These are phyloP conservation scores for Cyanoliseus patagonus DNA, from an alignment of 2,113 vertebrate species.

Conservation along the genomic window DNA sequence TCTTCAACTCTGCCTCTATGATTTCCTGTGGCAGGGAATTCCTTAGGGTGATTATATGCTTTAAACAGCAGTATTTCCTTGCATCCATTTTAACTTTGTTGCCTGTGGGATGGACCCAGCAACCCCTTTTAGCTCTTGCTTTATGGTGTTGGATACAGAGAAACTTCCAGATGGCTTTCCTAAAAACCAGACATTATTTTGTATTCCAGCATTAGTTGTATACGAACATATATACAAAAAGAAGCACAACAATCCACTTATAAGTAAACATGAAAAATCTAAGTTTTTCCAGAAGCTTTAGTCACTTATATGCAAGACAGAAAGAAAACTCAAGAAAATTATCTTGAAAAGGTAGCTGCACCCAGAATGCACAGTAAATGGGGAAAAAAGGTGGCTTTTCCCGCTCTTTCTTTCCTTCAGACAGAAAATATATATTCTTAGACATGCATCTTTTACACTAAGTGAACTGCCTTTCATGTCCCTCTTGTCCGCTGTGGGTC, in stretches of 20 bases:
- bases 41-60: constrained; percentile 50
- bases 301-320: neutral
- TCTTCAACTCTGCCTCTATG: constrained; percentile 13
- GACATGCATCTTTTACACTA: neutral
- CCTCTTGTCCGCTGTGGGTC: neutral
- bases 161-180: neutral
- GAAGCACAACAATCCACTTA: neutral
- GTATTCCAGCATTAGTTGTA: constrained; percentile 8
- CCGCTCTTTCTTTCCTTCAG: neutral
- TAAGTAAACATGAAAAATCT: constrained; percentile 15
- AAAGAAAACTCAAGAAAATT: neutral
- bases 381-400: neutral
- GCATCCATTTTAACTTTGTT: constrained; percentile 47
- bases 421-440: neutral
- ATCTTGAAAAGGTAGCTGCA: neutral
- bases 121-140: neutral
- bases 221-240: neutral
- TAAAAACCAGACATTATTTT: constrained; percentile 32
- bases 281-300: constrained; percentile 41
- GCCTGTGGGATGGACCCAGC: neutral
- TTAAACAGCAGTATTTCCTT: constrained; percentile 56
- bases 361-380: neutral
- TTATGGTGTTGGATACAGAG: neutral
- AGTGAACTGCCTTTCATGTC: neutral
- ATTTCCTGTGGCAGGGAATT: constrained; percentile 57